Percentiles rank a stretch among this genome's conserved stretches.
These are phyloP conservation scores for Pocota personata DNA, from an alignment of 2,888 invertebrate genomes.

Conservation along the genomic window DNA sequence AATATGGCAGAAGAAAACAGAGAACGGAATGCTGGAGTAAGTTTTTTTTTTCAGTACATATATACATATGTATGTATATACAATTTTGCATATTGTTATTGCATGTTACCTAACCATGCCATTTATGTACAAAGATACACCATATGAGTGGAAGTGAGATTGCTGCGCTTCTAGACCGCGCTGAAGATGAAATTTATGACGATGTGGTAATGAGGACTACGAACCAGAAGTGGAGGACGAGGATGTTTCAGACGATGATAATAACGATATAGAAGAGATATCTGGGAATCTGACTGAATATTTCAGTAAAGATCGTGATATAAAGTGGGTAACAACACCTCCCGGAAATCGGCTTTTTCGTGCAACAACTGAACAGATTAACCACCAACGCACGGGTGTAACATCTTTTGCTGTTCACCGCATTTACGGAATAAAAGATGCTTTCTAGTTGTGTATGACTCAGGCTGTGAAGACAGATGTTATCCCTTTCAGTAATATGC, in stretches of 20 bases:
- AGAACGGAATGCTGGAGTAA: background rate
- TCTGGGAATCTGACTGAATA: background rate
- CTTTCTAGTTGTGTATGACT: background rate
- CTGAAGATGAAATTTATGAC: background rate
- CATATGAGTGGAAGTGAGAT: background rate
- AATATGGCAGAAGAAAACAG: background rate
- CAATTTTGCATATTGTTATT: background rate
- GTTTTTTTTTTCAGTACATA: too few relatives aligned
- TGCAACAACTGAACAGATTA: background rate
- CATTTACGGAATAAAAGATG: too few relatives aligned
- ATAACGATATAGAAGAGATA: background rate
- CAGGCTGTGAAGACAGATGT: background rate
- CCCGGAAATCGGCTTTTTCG: background rate
- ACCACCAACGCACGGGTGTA: background rate
- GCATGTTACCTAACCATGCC: too few relatives aligned
- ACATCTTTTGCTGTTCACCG: background rate
- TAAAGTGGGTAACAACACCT: background rate
- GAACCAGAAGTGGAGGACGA: background rate
- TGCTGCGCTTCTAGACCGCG: background rate
- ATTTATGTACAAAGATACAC: background rate
- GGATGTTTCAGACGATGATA: background rate
- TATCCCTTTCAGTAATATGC: background rate
- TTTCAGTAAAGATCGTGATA: background rate
- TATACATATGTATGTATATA: too few relatives aligned
- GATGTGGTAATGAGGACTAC: background rate